These are phyloP conservation scores for Aphidius gifuensis DNA, from an alignment of 1,140 invertebrate species.

Conservation along the genomic window DNA sequence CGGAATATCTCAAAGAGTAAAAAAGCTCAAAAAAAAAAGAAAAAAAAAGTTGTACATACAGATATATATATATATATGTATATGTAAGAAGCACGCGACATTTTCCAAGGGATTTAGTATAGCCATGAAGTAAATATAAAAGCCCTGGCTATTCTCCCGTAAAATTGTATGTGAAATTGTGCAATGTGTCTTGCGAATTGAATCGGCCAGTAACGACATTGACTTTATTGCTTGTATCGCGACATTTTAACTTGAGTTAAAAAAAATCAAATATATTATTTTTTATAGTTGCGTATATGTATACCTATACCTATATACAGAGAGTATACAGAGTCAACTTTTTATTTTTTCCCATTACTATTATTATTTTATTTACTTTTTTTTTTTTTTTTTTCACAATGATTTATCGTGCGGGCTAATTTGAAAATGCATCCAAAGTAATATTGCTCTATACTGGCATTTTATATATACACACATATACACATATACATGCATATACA, in stretches of 20 bases:
- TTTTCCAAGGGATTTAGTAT: conserved; percentile 34
- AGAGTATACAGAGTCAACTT: background rate
- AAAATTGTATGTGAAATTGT: conserved; percentile 59
- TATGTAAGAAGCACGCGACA: background rate
- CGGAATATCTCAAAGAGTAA: too few species aligned
- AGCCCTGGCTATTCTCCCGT: conserved; percentile 54
- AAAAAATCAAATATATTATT: conserved; percentile 9
- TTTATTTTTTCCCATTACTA: too few species aligned
- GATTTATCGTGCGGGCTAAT: conserved; percentile 55
- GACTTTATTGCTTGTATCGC: conserved; percentile 58
- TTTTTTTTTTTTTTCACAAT: conserved; percentile 54
- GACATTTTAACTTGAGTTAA: conserved; percentile 26
- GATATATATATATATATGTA: too few species aligned
- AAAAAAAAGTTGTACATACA: too few species aligned
- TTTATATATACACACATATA: conserved; percentile 31
- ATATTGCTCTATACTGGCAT: conserved; percentile 50
- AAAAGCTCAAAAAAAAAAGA: too few species aligned
- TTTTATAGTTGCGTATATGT: conserved; percentile 1
- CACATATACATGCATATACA: background rate
- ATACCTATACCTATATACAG: background rate
- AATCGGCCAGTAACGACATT: conserved; percentile 57
- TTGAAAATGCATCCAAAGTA: conserved; percentile 55
- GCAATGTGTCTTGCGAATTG: conserved; percentile 58
- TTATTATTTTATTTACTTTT: background rate
- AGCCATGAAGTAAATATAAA: conserved; percentile 55